These are phyloP conservation scores for Digitonthophagus gazella DNA, from an alignment of 2,888 invertebrate genomes.

Conservation along the genomic window DNA sequence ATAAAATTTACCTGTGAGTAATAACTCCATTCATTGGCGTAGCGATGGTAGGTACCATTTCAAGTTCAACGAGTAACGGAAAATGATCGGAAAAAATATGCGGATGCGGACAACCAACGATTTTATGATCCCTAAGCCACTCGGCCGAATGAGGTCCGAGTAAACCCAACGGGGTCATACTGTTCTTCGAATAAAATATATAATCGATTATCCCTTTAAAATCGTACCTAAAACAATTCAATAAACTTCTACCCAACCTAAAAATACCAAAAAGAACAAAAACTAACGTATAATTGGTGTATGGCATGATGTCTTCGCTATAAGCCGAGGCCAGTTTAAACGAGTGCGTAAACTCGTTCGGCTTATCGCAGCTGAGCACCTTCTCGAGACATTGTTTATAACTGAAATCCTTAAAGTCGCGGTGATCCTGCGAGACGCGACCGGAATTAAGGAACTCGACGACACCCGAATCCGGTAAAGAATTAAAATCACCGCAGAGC, in stretches of 20 bases:
- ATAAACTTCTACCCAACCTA: not conserved
- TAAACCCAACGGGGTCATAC: conserved; percentile 92
- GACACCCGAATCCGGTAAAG: conserved; percentile 96
- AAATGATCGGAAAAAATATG: conserved; percentile 97
- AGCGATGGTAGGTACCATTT: conserved; percentile 78
- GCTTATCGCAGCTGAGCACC: conserved; percentile 77
- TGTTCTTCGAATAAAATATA: conserved; percentile 96
- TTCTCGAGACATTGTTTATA: conserved; percentile 90
- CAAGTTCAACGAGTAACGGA: conserved; percentile 85
- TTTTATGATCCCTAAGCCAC: conserved; percentile 94
- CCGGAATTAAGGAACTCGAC: conserved; percentile 93
- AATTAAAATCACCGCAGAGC: conserved; percentile 98
- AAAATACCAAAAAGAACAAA: not conserved
- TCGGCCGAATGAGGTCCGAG: conserved; percentile 91
- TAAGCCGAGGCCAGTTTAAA: conserved; percentile 95
- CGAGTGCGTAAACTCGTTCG: conserved; percentile 90
- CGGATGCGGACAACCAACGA: conserved; percentile 96
- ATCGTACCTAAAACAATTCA: conserved; percentile 71
- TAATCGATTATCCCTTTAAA: conserved; percentile 99
- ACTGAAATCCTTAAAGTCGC: conserved; percentile 94
- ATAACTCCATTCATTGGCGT: conserved; percentile 76
- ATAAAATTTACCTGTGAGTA: conserved; percentile 71
- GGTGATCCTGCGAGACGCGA: conserved; percentile 85
- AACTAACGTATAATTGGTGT: conserved; percentile 96
- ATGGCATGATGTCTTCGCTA: conserved; percentile 93